These are phyloP conservation scores for Pyrrhia umbra DNA, from an alignment of 2,888 invertebrate genomes.

Conservation along the genomic window DNA sequence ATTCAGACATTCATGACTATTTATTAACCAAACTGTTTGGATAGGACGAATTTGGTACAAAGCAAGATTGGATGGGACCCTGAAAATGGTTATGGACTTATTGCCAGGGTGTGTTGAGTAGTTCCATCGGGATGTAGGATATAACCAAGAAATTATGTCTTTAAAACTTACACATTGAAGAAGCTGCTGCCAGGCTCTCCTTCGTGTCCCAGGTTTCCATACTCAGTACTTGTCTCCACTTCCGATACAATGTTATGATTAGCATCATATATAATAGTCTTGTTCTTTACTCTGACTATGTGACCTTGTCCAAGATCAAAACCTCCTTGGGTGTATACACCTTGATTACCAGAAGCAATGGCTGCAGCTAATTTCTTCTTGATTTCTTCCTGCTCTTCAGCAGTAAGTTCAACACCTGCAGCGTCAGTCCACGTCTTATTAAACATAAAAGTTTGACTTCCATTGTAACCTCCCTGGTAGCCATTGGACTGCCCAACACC, in stretches of 20 bases:
- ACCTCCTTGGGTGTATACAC: constrained; percentile 57
- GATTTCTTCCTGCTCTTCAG: constrained; percentile 78
- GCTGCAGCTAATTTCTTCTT: constrained; percentile 72
- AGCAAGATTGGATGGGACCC: too few relatives aligned
- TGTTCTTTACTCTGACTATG: constrained; percentile 77
- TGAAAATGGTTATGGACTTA: too few relatives aligned
- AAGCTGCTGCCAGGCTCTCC: constrained; percentile 86
- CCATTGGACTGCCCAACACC: constrained; percentile 8
- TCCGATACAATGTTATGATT: constrained; percentile 86
- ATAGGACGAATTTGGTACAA: too few relatives aligned
- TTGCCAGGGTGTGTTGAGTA: too few relatives aligned
- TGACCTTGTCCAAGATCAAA: constrained; percentile 69
- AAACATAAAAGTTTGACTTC: constrained; percentile 63
- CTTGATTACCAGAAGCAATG: constrained; percentile 52
- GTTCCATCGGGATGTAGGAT: too few relatives aligned
- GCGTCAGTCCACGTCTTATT: constrained; percentile 74
- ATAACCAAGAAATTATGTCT: neutral
- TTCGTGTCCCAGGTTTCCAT: constrained; percentile 82
- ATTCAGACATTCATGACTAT: too few relatives aligned
- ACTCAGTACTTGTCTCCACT: constrained; percentile 89
- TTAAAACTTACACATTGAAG: constrained; percentile 80
- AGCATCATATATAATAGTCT: constrained; percentile 79
- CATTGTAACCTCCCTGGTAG: neutral
- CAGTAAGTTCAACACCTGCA: constrained; percentile 71
- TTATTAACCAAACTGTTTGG: too few relatives aligned